Base-by-base conservation (phyloP, 2,113 vertebrate genomes). In the Marmota monax region DNA sequence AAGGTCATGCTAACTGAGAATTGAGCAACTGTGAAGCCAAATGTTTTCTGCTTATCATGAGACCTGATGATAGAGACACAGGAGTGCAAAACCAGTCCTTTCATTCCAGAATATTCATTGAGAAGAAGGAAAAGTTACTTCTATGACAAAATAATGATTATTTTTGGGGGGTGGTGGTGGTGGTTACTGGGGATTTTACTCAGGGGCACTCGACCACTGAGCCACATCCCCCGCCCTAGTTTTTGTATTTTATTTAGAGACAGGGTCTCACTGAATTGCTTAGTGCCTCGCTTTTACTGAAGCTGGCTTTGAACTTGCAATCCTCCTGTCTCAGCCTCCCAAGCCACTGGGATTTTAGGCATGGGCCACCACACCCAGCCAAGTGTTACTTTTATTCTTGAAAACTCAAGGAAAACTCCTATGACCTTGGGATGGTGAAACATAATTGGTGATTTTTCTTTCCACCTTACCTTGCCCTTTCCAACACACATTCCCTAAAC, bases 101-200 rank as follows among this genome's bases (percentile, higher is more conserved):
- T 70, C 12, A 42, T 18, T 95, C 61, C 51, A 83, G 77, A 39
- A 25, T 29, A 20, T 65, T 88, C 79, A 83, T 88, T 76, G 61
- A 70, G 39, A 74, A 78, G 67, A 84, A 95, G 82, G n/a, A 90
- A 92, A 69, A 96, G 34, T 92, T 85, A 95, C 96, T 56, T 42
- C 39, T 51, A 13, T 37, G 69, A 74, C 61, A 92, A 78, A 94
- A 95, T 45, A 91, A 89, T 56, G 53, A 92, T 76, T 78, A 67
- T 48, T 39, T 27, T 56, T 39, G 48, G 8, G 48, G 48, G 12
- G 11, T 1, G 48, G 48, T 37, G 48, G 48, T 51, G 45, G 1
- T 45, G 45, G 45, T 45, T 45, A 51, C 12, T 51, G 48, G 10
- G 48, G 12, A 51, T 51, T 51, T 0, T 0, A 51, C 2, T 51